Conservation (phyloP, 2,888 invertebrate genomes). For the Philhelius pedissequus region DNA sequence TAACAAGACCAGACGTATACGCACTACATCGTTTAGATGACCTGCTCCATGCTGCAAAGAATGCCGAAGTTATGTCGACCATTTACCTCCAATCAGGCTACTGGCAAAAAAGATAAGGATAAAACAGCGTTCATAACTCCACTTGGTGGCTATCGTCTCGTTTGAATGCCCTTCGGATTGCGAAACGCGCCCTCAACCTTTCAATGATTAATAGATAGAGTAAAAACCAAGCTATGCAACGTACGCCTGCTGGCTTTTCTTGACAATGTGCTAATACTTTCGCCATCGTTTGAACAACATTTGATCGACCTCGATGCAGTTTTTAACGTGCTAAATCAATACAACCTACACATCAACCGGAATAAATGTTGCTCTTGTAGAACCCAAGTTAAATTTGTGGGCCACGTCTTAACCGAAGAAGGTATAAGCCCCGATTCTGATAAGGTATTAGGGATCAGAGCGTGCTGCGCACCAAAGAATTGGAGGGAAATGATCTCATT, state of each 20-base stretch:
- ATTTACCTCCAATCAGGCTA: too few relatives aligned
- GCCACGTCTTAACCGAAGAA: background rate
- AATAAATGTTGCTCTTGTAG: slow-evolving; percentile 67
- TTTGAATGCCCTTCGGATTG: slow-evolving; percentile 74
- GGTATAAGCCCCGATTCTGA: background rate
- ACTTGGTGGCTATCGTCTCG: slow-evolving; percentile 72
- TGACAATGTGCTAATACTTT: slow-evolving; percentile 72
- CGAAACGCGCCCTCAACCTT: slow-evolving; percentile 73
- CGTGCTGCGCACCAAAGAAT: slow-evolving; percentile 19
- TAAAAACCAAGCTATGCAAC: slow-evolving; percentile 63
- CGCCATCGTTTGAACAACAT: slow-evolving; percentile 69
- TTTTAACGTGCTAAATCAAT: background rate
- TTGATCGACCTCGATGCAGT: slow-evolving; percentile 15
- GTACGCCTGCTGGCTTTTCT: slow-evolving; percentile 62
- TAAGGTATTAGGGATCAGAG: slow-evolving; percentile 60
- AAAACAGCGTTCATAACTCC: slow-evolving; percentile 74
- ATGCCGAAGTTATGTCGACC: too few relatives aligned
- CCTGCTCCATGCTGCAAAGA: too few relatives aligned
- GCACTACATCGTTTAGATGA: too few relatives aligned
- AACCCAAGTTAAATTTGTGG: background rate
- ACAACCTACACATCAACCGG: slow-evolving; percentile 70
- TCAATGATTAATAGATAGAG: slow-evolving; percentile 71
- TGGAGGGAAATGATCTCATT: background rate
- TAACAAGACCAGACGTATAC: too few relatives aligned
- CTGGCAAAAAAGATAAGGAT: slow-evolving; percentile 50